These are phyloP conservation scores for Lepilemur ruficaudatus DNA, from an alignment of 2,797 vertebrate genomes.

Conservation along the genomic window DNA sequence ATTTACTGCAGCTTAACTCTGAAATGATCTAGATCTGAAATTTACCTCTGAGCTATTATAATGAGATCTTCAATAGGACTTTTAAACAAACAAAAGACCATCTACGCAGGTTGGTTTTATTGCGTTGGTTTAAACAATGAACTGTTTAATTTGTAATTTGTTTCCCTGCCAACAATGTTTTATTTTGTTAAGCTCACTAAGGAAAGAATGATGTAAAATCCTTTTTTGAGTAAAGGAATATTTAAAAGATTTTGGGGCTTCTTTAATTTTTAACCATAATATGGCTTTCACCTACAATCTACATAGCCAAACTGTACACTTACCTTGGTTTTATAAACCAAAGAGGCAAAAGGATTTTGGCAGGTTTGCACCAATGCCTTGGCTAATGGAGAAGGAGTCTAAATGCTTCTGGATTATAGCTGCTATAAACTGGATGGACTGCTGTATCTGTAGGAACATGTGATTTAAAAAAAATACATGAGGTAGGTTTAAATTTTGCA, in stretches of 20 bases:
- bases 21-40: neutral
- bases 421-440: neutral
- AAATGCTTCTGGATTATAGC: neutral
- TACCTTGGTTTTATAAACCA: neutral
- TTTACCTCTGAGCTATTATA: constrained; percentile 3
- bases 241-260: neutral
- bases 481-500: neutral
- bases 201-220: neutral
- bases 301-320: neutral
- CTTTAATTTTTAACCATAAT: neutral
- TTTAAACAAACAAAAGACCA: constrained; percentile 13
- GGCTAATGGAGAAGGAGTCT: neutral
- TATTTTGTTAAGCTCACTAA: constrained; percentile 6
- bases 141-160: constrained; percentile 18
- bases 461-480: neutral
- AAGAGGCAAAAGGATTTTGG: neutral
- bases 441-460: neutral
- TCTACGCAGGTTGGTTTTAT: neutral
- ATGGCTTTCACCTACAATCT: neutral
- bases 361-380: neutral
- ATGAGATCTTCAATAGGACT: neutral
- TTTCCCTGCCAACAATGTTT: constrained; percentile 55
- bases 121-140: constrained; percentile 28
- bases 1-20: neutral
- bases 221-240: neutral